Percentiles rank a stretch among this genome's conserved stretches.
phyloP scores from a whole-genome alignment of 2,888 invertebrate species.

The Mythimna albipuncta region DNA sequence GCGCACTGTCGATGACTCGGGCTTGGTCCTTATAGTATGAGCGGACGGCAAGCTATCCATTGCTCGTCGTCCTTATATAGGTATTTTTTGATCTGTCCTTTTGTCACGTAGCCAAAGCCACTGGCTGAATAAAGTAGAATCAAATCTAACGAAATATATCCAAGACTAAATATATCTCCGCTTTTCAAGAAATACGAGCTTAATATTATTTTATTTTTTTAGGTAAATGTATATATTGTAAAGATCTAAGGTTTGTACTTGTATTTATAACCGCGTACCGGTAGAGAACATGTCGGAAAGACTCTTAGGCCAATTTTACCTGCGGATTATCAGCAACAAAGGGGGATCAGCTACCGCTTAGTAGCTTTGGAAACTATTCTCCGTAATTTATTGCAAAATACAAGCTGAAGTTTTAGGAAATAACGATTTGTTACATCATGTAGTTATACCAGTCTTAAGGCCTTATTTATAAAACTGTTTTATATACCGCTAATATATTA shows the following conservation, averaged over 20 bases:
- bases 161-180: too few relatives aligned
- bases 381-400: conserved; percentile 21
- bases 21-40: too few relatives aligned
- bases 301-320: conserved; percentile 31
- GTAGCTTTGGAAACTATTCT: conserved; percentile 23
- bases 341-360: conserved; percentile 15
- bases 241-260: background rate
- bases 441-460: background rate
- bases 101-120: too few relatives aligned
- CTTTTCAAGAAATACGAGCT: too few relatives aligned
- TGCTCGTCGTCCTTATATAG: too few relatives aligned
- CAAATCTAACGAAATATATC: too few relatives aligned
- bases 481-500: too few relatives aligned
- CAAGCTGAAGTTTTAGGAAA: conserved; percentile 12
- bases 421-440: background rate
- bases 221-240: background rate
- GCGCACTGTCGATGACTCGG: too few relatives aligned
- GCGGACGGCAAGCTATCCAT: too few relatives aligned
- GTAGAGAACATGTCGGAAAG: conserved; percentile 3
- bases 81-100: too few relatives aligned
- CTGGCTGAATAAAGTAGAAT: too few relatives aligned
- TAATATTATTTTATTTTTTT: too few relatives aligned
- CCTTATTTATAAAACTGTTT: background rate
- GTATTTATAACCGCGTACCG: background rate
- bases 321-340: conserved; percentile 29